Conservation (phyloP, 2,113 vertebrate genomes). For the Epinephelus lanceolatus region DNA sequence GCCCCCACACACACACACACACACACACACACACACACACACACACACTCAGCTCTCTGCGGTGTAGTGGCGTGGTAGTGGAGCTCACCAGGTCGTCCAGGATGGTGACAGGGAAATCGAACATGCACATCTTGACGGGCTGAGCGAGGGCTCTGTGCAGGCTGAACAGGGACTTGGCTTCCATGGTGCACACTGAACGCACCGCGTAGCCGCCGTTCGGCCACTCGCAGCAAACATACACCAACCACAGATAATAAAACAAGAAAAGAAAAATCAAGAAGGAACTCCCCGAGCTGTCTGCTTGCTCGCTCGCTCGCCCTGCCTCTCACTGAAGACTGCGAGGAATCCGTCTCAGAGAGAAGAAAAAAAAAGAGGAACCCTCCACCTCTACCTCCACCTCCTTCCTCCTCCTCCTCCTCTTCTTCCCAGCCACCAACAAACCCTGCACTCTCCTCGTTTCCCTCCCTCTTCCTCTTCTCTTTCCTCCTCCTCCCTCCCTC, state of each 20-base stretch:
- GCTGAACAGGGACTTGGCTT: conserved; percentile 88
- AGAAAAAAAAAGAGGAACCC: conserved; percentile 28
- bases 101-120: conserved; percentile 88
- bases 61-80: background rate
- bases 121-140: conserved; percentile 90
- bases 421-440: conserved; percentile 30
- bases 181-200: conserved; percentile 81
- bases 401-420: conserved; percentile 8
- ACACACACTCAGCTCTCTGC: background rate
- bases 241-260: background rate
- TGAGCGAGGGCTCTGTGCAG: conserved; percentile 91
- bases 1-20: conserved; percentile 35
- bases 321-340: conserved; percentile 38
- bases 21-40: background rate
- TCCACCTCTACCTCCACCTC: conserved; percentile 15
- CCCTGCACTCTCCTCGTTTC: background rate
- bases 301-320: background rate
- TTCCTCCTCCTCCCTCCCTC: background rate
- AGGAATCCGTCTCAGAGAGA: conserved; percentile 50
- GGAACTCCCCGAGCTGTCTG: conserved; percentile 30
- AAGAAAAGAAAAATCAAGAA: background rate
- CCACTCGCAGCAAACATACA: background rate
- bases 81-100: conserved; percentile 90
- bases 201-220: background rate
- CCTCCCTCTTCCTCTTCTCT: conserved; percentile 35